phyloP scores from a whole-genome alignment of 2,888 invertebrate genomes.

The Zele albiditarsus region DNA sequence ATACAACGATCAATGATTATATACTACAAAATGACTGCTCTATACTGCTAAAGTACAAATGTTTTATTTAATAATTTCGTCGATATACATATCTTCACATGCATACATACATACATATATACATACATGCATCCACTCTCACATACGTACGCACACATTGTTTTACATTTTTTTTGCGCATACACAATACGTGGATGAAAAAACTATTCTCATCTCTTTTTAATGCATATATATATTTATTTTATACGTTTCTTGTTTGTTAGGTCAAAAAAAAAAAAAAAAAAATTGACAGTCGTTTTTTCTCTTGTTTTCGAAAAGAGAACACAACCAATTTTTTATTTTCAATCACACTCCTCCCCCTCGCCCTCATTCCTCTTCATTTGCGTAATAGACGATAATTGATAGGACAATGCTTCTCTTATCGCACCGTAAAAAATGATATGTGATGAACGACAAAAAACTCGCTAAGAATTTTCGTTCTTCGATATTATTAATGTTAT shows the following conservation, averaged over 20 bases:
- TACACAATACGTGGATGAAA: constrained; percentile 23
- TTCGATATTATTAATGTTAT: not conserved
- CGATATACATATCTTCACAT: constrained; percentile 53
- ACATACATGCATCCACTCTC: no score
- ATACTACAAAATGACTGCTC: constrained; percentile 71
- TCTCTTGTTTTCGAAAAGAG: not conserved
- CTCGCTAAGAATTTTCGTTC: not conserved
- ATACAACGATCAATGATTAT: constrained; percentile 62
- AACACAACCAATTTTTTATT: constrained; percentile 15
- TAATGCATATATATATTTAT: constrained; percentile 48
- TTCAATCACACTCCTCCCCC: not conserved
- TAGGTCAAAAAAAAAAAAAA: constrained; percentile 5
- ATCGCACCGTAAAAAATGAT: not conserved
- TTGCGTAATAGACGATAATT: not conserved
- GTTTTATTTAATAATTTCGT: constrained; percentile 72
- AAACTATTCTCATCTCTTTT: constrained; percentile 53
- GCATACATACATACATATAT: not conserved
- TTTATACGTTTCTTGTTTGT: not conserved
- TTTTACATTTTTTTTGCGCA: constrained; percentile 30
- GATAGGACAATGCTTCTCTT: not conserved
- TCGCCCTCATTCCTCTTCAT: not conserved
- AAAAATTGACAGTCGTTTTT: not conserved
- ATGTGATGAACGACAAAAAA: not conserved
- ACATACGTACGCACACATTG: not conserved
- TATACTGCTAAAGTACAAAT: constrained; percentile 73